Conservation (phyloP, 2,797 vertebrate genomes). For the Semaprochilodus insignis region DNA sequence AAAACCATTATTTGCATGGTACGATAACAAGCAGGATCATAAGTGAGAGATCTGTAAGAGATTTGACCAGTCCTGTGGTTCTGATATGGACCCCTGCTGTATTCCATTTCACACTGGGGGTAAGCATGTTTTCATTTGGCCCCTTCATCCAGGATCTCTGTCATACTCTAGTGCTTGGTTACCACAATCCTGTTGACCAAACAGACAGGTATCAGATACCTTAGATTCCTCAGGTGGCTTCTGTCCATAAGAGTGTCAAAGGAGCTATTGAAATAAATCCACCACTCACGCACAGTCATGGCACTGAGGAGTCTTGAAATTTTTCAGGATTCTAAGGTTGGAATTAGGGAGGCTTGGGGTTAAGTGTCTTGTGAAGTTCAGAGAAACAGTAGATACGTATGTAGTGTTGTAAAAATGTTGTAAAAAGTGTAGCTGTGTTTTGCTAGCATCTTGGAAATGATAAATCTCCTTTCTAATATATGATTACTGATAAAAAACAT, state of each 20-base stretch:
- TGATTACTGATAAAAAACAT: too few relatives aligned
- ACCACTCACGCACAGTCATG: not conserved
- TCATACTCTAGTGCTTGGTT: slow-evolving; percentile 69
- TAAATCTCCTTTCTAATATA: too few relatives aligned
- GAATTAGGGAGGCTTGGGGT: not conserved
- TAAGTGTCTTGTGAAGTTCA: slow-evolving; percentile 25
- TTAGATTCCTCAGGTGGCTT: slow-evolving; percentile 54
- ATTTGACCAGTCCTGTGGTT: not conserved
- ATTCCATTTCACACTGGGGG: not conserved
- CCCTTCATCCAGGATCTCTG: slow-evolving; percentile 48
- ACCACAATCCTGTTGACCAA: slow-evolving; percentile 75
- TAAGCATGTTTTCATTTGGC: slow-evolving; percentile 39
- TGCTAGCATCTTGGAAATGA: not conserved
- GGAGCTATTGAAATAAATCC: slow-evolving; percentile 19
- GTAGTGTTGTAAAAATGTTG: not conserved
- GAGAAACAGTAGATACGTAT: slow-evolving; percentile 10
- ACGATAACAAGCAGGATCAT: not conserved
- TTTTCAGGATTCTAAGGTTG: not conserved
- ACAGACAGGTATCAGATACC: slow-evolving; percentile 74
- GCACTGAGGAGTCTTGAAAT: not conserved
- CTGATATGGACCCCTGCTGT: not conserved
- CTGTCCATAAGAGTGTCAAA: slow-evolving; percentile 6
- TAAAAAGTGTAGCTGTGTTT: not conserved
- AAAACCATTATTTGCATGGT: too few relatives aligned
- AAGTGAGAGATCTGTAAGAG: not conserved